Conservation (phyloP, 2,113 vertebrate genomes). For the Perca flavescens region DNA sequence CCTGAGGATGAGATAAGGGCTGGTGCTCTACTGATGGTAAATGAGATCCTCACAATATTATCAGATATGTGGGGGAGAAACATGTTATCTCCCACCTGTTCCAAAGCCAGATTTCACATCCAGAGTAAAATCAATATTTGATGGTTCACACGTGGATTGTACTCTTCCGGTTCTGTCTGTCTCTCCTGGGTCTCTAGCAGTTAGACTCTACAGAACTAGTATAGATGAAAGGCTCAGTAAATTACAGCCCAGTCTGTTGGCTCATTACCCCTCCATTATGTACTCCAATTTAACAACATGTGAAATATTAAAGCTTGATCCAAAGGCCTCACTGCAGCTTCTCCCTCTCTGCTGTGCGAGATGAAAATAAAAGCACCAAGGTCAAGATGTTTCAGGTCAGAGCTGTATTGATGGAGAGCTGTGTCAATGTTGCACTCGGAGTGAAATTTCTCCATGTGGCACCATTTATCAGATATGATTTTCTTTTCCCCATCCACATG, state of each 20-base stretch:
- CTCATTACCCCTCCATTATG: conserved; percentile 53
- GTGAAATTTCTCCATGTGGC: neutral
- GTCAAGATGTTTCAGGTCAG: conserved; percentile 58
- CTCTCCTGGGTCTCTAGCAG: conserved; percentile 18
- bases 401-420: conserved; percentile 28
- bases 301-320: conserved; percentile 49
- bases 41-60: conserved; percentile 24
- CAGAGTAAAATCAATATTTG: conserved; percentile 30
- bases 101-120: conserved; percentile 23
- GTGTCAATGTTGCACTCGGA: neutral
- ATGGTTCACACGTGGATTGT: neutral
- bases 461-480: conserved; percentile 7
- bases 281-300: conserved; percentile 30
- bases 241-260: conserved; percentile 50
- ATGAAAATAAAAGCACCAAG: conserved; percentile 59
- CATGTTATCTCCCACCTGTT: conserved; percentile 43
- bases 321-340: conserved; percentile 1
- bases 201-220: conserved; percentile 24
- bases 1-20: conserved; percentile 47
- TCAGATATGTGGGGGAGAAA: conserved; percentile 15
- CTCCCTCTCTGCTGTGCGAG: conserved; percentile 13
- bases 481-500: neutral
- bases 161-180: neutral
- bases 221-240: conserved; percentile 46
- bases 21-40: conserved; percentile 26